These are phyloP conservation scores for Xestoiulus laeticollis DNA, from an alignment of 2,888 invertebrate species.

Conservation along the genomic window DNA sequence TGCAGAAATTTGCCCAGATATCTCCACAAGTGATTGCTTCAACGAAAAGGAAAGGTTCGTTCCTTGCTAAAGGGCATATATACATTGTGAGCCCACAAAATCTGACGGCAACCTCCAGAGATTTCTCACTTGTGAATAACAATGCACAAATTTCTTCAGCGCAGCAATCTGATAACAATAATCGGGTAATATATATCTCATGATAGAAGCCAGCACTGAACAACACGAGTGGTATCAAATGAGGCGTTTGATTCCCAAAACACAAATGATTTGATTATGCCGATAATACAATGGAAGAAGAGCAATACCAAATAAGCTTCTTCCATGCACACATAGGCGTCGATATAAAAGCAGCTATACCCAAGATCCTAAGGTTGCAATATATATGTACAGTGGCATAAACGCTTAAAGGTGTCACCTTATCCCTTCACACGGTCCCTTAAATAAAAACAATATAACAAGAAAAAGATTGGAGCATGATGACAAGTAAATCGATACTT, in stretches of 20 bases:
- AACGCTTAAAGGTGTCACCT: conserved; percentile 16
- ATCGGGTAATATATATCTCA: conserved; percentile 22
- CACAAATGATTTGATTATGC: conserved; percentile 18
- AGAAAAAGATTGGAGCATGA: neutral
- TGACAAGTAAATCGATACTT: neutral
- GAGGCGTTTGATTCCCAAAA: conserved; percentile 28
- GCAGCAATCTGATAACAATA: conserved; percentile 16
- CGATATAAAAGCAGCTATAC: neutral
- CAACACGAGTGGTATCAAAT: neutral
- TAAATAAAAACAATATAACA: neutral
- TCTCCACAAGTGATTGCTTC: neutral
- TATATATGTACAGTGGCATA: neutral
- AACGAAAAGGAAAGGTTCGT: neutral
- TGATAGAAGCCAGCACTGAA: neutral
- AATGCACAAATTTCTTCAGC: neutral
- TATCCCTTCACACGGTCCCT: too few species aligned
- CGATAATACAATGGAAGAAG: neutral
- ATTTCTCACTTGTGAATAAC: conserved; percentile 12
- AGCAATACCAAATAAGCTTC: neutral
- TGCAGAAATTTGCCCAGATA: neutral
- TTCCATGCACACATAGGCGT: neutral
- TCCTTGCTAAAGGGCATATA: neutral
- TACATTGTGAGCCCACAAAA: neutral
- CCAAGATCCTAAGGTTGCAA: neutral
- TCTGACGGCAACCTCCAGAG: neutral